Percentiles rank a stretch among this genome's conserved stretches.
These are phyloP conservation scores for Panzeria rudis DNA, from an alignment of 2,888 invertebrate genomes.

Conservation along the genomic window DNA sequence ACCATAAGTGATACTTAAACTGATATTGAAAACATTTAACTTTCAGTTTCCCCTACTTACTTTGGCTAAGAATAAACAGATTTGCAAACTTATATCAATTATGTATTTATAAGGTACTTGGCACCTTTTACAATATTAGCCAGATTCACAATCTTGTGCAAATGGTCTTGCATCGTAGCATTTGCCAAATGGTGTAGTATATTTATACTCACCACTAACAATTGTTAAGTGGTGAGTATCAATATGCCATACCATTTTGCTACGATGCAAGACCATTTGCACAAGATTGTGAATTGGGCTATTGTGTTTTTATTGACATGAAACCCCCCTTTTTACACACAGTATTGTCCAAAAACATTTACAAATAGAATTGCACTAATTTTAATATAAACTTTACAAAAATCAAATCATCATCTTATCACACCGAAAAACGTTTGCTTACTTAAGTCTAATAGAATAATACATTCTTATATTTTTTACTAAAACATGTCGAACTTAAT, in stretches of 20 bases:
- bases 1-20: conserved; percentile 59
- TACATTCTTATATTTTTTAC: conserved; percentile 38
- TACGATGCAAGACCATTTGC: too few species aligned
- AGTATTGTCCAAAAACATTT: conserved; percentile 48
- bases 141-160: too few species aligned
- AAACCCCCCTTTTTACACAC: conserved; percentile 36
- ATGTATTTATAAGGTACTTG: conserved; percentile 18
- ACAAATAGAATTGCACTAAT: conserved; percentile 58
- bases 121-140: conserved; percentile 26
- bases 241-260: too few species aligned
- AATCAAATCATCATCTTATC: conserved; percentile 23
- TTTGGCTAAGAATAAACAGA: conserved; percentile 8
- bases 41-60: not conserved
- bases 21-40: conserved; percentile 34
- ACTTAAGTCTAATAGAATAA: conserved; percentile 26
- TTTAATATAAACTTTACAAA: conserved; percentile 57
- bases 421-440: conserved; percentile 54
- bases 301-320: conserved; percentile 34
- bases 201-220: too few species aligned
- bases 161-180: too few species aligned
- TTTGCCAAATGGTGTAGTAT: too few species aligned
- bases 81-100: conserved; percentile 23
- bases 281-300: too few species aligned
- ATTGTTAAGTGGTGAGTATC: too few species aligned
- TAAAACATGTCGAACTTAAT: conserved; percentile 13